Evolutionary conservation across 2,888 invertebrate species (phyloP), one percentile per base, ranked within the genome.

Genomic region (Phorcus lineatus): DNA sequence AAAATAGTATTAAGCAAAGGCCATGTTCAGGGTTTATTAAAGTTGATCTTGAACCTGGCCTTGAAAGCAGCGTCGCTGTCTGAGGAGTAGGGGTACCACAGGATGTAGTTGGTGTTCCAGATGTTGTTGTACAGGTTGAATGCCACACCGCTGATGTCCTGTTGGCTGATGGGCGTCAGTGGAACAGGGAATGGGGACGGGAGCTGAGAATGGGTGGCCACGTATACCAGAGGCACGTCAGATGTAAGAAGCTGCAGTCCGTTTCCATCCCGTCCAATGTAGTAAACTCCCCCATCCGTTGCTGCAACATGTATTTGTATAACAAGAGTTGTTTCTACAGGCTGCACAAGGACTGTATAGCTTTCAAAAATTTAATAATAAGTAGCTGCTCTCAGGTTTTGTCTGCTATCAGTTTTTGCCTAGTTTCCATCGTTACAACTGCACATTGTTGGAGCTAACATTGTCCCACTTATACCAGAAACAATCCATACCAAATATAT

Each of bases 91-190:
- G 92, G 92, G 76, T 92, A 92, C 90, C 91, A 92, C 55, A 88
- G 84, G 40, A 92, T 91, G 78, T 91, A 92, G 80, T 92, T 92
- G 17, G 91, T 91, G 80, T 90, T 88, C 92, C 92, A 92, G 47
- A 92, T 87, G 77, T 91, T 92, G 83, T 92, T 92, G 82, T 89
- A 91, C 36, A 92, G 76, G 83, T 91, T 91, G 82, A 88, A 91
- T 11, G 90, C 87, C 79, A 90, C 83, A 0, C 90, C 89, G 22
- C 83, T 86, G 28, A 91, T 86, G 31, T 87, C 82, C n/a, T 81
- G 80, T 31, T 85, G 83, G 11, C 81, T 76, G n/a, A 91, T 86
- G 0, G 90, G 89, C 24, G 77, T 79, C 22, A 91, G 84, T 0
- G 91, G 91, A 17, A 89, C 89, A 9, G 91, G 90, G 80, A 90